Evolutionary conservation across 1,140 invertebrate genomes (phyloP).

Genomic region (Plodia interpunctella): DNA sequence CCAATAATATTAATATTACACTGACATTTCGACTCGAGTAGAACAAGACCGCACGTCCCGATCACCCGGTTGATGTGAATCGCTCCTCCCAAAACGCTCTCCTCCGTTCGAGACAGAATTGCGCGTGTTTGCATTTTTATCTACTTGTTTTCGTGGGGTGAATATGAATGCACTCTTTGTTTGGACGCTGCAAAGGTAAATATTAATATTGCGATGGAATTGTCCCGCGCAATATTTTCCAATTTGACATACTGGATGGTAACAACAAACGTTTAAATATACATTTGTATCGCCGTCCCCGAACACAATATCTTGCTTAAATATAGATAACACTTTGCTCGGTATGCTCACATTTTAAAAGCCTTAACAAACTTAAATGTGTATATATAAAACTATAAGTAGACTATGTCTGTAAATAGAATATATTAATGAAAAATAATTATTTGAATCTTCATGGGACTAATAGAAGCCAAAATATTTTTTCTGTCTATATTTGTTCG

Average conservation of each 20-base stretch:
- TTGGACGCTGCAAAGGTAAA: conserved; percentile 49
- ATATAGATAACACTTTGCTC: neutral
- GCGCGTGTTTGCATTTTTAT: conserved; percentile 72
- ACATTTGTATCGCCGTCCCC: neutral
- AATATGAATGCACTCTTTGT: conserved; percentile 66
- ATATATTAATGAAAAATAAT: no score
- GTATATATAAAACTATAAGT: no score
- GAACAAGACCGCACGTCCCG: no score
- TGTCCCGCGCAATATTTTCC: conserved; percentile 20
- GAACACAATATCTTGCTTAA: neutral
- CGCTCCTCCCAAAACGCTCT: neutral
- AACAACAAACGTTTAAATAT: conserved; percentile 2
- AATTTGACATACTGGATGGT: conserved; percentile 3
- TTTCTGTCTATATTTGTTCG: no score
- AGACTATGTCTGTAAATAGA: no score
- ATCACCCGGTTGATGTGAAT: neutral
- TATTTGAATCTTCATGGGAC: no score
- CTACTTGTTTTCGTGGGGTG: conserved; percentile 66
- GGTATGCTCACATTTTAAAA: neutral
- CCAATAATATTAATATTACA: no score
- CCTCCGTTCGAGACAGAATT: conserved; percentile 63
- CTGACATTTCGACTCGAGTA: no score
- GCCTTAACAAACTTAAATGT: no score
- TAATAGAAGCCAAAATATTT: no score
- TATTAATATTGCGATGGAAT: conserved; percentile 46